These are phyloP conservation scores for Manis crassicaudata DNA, from an alignment of 2,797 vertebrate species.

Conservation along the genomic window DNA sequence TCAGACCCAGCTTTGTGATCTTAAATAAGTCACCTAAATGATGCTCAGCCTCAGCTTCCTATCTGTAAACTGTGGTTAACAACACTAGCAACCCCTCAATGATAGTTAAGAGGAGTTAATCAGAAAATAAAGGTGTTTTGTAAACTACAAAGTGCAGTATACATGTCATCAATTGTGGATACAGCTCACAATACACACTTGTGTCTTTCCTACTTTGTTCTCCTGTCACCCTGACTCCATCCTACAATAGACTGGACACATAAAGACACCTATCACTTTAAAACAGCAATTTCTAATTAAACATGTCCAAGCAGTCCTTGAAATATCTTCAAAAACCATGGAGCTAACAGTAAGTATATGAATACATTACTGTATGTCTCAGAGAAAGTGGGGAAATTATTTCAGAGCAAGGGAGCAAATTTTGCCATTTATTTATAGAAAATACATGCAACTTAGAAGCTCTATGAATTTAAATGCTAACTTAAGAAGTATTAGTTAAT, in stretches of 20 bases:
- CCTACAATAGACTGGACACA: background rate
- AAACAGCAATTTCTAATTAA: slow-evolving; percentile 52
- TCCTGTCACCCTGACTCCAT: too few species aligned
- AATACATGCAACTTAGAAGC: background rate
- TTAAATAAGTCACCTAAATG: slow-evolving; percentile 26
- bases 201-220: background rate
- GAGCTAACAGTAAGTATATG: slow-evolving; percentile 59
- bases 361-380: slow-evolving; percentile 42
- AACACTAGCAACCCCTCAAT: background rate
- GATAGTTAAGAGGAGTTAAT: background rate
- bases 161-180: background rate
- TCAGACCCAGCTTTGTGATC: background rate
- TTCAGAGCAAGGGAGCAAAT: slow-evolving; percentile 23
- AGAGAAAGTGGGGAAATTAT: slow-evolving; percentile 43
- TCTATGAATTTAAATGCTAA: slow-evolving; percentile 34
- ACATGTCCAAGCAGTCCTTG: background rate
- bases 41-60: background rate
- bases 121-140: background rate
- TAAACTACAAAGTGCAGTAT: background rate
- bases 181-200: background rate
- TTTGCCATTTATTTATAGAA: background rate
- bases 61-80: background rate
- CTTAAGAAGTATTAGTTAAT: background rate
- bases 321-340: slow-evolving; percentile 49
- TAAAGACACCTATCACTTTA: background rate